Conservation (phyloP, 1,140 invertebrate species). For the fruit fly (Drosophila melanogaster) region Release_6_plus_ISO1_MT NT_037436.4:16658001-16658500, state of each 20-base stretch:
- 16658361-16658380: too few species aligned
- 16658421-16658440: background rate
- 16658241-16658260: constrained; percentile 11
- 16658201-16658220: constrained; percentile 16
- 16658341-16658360: too few species aligned
- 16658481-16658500: constrained; percentile 26
- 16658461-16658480: constrained; percentile 5
- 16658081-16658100: constrained; percentile 21
- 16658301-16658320: too few species aligned
- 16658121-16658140: constrained; percentile 5
- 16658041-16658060: constrained; percentile 58
- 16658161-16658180: constrained; percentile 32
- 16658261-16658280: too few species aligned
- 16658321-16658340: too few species aligned
- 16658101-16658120: constrained; percentile 6
- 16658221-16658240: background rate
- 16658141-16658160: background rate
- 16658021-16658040: constrained; percentile 28
- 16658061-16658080: constrained; percentile 42
- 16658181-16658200: constrained; percentile 7
- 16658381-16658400: background rate
- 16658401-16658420: background rate
- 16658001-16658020: constrained; percentile 12
- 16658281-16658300: too few species aligned
- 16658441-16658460: background rate